Percentiles rank a stretch among this genome's conserved stretches.
These are phyloP conservation scores for Fragum fragum DNA, from an alignment of 2,888 invertebrate species.

Conservation along the genomic window DNA sequence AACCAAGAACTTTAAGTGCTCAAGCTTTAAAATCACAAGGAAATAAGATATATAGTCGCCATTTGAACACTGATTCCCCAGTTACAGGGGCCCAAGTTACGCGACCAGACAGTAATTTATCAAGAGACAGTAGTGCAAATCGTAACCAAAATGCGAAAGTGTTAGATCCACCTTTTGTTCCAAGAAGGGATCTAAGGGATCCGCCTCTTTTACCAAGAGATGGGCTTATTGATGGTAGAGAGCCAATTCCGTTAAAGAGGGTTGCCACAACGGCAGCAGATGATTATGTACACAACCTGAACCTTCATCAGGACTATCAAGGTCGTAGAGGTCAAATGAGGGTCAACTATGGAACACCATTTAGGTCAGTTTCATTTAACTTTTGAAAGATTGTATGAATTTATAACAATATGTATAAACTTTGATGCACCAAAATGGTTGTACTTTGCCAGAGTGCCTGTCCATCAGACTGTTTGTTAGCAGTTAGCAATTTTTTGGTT, in stretches of 20 bases:
- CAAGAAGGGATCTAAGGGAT: background rate
- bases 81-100: conserved; percentile 41
- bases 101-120: conserved; percentile 58
- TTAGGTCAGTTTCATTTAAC: conserved; percentile 8
- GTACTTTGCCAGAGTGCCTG: too few species aligned
- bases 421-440: too few species aligned
- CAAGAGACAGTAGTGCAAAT: conserved; percentile 31
- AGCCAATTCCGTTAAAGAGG: conserved; percentile 52
- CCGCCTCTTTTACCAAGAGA: background rate
- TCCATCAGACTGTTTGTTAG: too few species aligned
- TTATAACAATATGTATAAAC: too few species aligned
- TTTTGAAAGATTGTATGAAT: too few species aligned
- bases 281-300: conserved; percentile 68
- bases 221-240: background rate
- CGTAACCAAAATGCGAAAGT: conserved; percentile 50
- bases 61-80: conserved; percentile 50
- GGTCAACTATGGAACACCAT: conserved; percentile 28
- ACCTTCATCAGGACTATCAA: conserved; percentile 78
- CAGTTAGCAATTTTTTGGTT: too few species aligned
- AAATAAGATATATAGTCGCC: conserved; percentile 58
- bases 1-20: conserved; percentile 44
- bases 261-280: conserved; percentile 61
- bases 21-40: conserved; percentile 42
- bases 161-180: conserved; percentile 62
- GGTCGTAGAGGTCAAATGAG: conserved; percentile 75